Percentiles rank a stretch among this genome's conserved stretches.
phyloP scores from a whole-genome alignment of 2,797 vertebrate species.

The Myotis planiceps region DNA sequence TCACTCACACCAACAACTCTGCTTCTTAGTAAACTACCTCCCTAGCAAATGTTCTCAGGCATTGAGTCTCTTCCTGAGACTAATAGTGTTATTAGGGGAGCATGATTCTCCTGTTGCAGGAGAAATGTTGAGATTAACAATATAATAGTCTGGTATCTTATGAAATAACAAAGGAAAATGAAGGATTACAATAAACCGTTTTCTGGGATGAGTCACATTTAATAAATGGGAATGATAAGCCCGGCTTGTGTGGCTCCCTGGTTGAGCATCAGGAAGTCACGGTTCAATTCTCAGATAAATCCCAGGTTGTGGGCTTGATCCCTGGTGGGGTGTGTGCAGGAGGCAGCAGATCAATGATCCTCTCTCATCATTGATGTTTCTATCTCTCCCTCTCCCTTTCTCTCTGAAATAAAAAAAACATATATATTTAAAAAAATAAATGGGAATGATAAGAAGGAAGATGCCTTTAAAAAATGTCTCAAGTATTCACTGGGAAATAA shows the following conservation, averaged over 20 bases:
- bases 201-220: background rate
- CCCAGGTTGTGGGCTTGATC: no score
- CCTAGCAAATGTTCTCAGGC: conserved; percentile 30
- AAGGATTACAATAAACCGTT: background rate
- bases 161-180: background rate
- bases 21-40: conserved; percentile 62
- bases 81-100: conserved; percentile 65
- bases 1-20: conserved; percentile 64
- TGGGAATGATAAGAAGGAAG: background rate
- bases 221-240: background rate
- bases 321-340: no score
- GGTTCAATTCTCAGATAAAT: no score
- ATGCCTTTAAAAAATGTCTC: background rate
- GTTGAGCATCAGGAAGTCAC: no score
- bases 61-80: conserved; percentile 50
- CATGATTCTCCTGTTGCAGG: conserved; percentile 47
- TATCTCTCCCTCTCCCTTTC: no score
- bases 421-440: background rate
- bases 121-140: background rate
- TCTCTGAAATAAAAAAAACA: no score
- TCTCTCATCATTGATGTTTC: no score
- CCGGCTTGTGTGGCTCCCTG: no score
- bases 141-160: background rate
- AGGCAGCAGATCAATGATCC: no score
- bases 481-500: background rate